Conservation (phyloP, 2,888 invertebrate species). For the Dolomedes plantarius region DNA sequence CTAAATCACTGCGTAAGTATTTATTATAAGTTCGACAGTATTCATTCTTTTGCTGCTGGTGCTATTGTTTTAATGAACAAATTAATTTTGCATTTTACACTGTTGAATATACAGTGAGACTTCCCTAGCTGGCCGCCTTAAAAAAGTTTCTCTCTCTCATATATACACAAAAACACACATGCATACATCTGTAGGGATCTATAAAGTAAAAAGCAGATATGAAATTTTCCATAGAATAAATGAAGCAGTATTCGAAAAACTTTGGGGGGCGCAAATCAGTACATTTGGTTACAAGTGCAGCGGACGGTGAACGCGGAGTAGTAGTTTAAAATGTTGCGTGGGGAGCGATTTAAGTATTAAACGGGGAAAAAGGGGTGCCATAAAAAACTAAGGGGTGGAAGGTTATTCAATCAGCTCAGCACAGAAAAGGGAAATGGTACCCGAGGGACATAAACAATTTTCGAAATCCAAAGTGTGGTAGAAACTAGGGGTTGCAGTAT, state of each 20-base stretch:
- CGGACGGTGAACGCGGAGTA: slow-evolving; percentile 6
- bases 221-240: slow-evolving; percentile 2
- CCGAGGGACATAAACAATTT: slow-evolving; percentile 64
- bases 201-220: too few species aligned
- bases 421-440: slow-evolving; percentile 57
- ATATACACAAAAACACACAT: too few species aligned
- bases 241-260: not conserved
- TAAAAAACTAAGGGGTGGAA: slow-evolving; percentile 34
- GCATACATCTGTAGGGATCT: too few species aligned
- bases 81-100: too few species aligned
- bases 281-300: slow-evolving; percentile 59
- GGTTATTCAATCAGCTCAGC: slow-evolving; percentile 65
- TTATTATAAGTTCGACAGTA: too few species aligned
- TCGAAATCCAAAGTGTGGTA: slow-evolving; percentile 32
- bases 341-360: slow-evolving; percentile 56
- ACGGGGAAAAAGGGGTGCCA: slow-evolving; percentile 48
- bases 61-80: too few species aligned
- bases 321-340: slow-evolving; percentile 26
- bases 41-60: too few species aligned
- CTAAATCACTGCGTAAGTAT: too few species aligned
- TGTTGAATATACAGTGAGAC: too few species aligned
- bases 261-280: slow-evolving; percentile 38
- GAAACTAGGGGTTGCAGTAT: slow-evolving; percentile 25
- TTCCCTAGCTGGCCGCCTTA: too few species aligned
- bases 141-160: too few species aligned